Base-by-base conservation (phyloP, 92 coral and sea anemone genomes). In the Porites lobata region DNA sequence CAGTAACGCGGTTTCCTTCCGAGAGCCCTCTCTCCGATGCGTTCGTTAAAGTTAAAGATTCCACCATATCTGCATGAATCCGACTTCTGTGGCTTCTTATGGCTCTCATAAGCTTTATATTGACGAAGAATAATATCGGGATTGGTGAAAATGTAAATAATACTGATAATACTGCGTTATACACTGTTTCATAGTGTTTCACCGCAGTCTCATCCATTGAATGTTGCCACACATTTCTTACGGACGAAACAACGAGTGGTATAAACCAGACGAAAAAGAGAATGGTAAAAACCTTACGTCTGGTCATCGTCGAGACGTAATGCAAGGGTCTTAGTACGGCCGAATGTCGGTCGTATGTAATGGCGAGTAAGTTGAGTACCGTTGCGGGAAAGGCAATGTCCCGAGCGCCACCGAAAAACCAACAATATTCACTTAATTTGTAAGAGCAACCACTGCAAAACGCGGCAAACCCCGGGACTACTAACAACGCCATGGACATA, bases 301-400 rank as follows among this genome's bases (percentile, higher is more conserved):
- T 92, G 1, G 93, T 89, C 94, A 94, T 94, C 53, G 91, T 86
- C 6, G 93, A 80, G 20, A 83, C 69, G 77, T 94, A 94, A 50
- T 77, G 82, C 14, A 94, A 89, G 4, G 98, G 98, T 2, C 93
- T 82, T 14, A 94, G 81, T 1, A 94, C 94, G 1, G 96, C 96
- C 0, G 83, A 66, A 59, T 94, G 69, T 29, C 96, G 71, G 71
- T 94, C 95, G 64, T 90, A 94, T 1, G 97, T 89, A 19, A 92
- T 94, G 15, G 92, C 97, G 2, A 92, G 61, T 12, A 94, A 76
- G 56, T 92, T 94, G 12, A 94, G 85, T 6, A 90, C 81, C 0
- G 94, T 89, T 0, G 90, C 88, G 22, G 91, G 80, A 56, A 94
- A 94, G 13, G 95, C 86, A 3, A 84, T 76, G 68, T 92, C 95